These are phyloP conservation scores for Tridacna crocea DNA, from an alignment of 2,888 invertebrate species.

Conservation along the genomic window DNA sequence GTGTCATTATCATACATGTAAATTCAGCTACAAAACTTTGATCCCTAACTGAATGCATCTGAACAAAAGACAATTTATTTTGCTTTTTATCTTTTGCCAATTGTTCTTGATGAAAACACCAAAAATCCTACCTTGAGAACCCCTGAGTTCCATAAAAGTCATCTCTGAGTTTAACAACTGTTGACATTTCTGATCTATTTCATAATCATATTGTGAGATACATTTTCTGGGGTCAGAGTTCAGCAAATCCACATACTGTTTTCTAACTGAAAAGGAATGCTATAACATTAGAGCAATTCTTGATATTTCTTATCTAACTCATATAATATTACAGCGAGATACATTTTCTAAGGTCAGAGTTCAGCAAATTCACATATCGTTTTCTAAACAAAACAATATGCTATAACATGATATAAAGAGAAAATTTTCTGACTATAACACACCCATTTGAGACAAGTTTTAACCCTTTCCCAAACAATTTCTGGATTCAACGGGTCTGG, in stretches of 20 bases:
- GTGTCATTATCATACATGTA: no score
- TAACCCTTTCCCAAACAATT: no score
- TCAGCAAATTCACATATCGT: not conserved
- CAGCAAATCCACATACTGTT: slow-evolving; percentile 80
- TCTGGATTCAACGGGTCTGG: no score
- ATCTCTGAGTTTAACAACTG: slow-evolving; percentile 79
- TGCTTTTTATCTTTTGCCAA: no score
- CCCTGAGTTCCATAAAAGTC: slow-evolving; percentile 78
- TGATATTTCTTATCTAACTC: slow-evolving; percentile 83
- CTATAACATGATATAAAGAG: no score
- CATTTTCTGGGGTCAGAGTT: slow-evolving; percentile 78
- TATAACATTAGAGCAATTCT: slow-evolving; percentile 62
- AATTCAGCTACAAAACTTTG: no score
- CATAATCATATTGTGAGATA: slow-evolving; percentile 81
- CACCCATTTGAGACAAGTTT: no score
- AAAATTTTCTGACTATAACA: no score
- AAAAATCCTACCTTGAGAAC: slow-evolving; percentile 77
- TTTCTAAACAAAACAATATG: no score
- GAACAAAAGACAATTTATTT: no score
- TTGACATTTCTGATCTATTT: slow-evolving; percentile 83
- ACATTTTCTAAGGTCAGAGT: not conserved
- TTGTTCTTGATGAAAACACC: no score
- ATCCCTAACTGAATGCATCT: no score
- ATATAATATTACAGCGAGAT: slow-evolving; percentile 80
- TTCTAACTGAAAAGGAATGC: slow-evolving; percentile 73